Conservation (phyloP, 2,888 invertebrate species). For the Lobophora halterata region DNA sequence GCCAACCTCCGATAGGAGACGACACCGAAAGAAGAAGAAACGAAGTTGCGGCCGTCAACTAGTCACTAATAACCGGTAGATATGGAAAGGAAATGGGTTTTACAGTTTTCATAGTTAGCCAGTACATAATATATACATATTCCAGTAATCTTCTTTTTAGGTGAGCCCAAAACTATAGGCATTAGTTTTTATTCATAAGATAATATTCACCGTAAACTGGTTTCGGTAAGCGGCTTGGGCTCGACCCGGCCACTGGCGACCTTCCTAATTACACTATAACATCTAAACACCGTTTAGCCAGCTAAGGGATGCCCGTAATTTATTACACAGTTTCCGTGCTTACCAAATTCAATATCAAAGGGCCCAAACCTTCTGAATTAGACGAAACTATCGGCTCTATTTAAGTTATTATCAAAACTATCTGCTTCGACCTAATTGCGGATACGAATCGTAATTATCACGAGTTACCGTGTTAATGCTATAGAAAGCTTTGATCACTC, state of each 20-base stretch:
- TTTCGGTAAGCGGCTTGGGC: constrained; percentile 36
- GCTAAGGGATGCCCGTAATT: constrained; percentile 60
- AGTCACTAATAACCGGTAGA: no score
- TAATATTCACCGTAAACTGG: constrained; percentile 38
- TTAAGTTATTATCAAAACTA: constrained; percentile 64
- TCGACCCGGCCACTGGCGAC: constrained; percentile 45
- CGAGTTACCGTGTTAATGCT: constrained; percentile 72
- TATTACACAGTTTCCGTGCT: constrained; percentile 60
- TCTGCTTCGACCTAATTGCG: constrained; percentile 54
- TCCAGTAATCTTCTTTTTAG: no score
- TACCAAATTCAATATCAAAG: constrained; percentile 70
- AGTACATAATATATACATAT: no score
- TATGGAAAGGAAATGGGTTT: no score
- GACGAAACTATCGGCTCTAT: constrained; percentile 58
- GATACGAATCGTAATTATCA: constrained; percentile 48
- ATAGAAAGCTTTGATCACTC: no score
- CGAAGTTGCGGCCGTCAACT: no score
- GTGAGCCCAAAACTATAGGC: constrained; percentile 10
- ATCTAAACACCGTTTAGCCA: constrained; percentile 58
- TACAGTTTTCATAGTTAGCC: no score
- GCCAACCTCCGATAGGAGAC: no score
- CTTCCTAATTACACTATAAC: constrained; percentile 56
- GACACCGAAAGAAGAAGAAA: no score
- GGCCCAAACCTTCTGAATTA: constrained; percentile 58
- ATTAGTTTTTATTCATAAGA: constrained; percentile 23